Evolutionary conservation across 2,888 invertebrate species (phyloP).

Genomic region (Nomada ferruginata): DNA sequence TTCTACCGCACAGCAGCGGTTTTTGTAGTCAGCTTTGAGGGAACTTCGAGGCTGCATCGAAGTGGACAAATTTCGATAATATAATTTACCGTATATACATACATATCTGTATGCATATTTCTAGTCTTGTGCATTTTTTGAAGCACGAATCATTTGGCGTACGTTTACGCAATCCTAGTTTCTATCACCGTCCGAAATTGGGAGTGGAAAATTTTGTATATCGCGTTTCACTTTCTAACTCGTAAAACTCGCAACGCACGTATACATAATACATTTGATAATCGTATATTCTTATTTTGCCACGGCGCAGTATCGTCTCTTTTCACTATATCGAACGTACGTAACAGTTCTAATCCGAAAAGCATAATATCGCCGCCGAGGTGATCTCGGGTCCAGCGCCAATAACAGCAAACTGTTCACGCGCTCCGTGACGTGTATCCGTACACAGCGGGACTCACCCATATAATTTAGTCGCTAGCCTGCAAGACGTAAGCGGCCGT

Average conservation of each 20-base stretch:
- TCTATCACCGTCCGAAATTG: too few relatives aligned
- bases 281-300: not conserved
- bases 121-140: too few relatives aligned
- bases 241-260: not conserved
- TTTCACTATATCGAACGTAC: constrained; percentile 5
- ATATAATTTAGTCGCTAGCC: constrained; percentile 56
- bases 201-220: not conserved
- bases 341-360: not conserved
- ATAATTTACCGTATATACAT: too few relatives aligned
- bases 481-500: constrained; percentile 52
- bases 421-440: constrained; percentile 8
- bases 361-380: not conserved
- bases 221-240: not conserved
- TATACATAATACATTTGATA: not conserved
- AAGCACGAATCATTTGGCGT: too few relatives aligned
- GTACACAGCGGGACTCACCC: constrained; percentile 34
- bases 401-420: constrained; percentile 16
- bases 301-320: not conserved
- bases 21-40: too few relatives aligned
- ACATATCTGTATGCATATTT: too few relatives aligned
- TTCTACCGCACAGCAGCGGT: too few relatives aligned
- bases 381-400: not conserved
- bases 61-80: too few relatives aligned
- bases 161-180: not conserved
- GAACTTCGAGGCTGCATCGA: too few relatives aligned